Conservation (phyloP, 2,113 vertebrate species). For the Mixornis gularis region DNA sequence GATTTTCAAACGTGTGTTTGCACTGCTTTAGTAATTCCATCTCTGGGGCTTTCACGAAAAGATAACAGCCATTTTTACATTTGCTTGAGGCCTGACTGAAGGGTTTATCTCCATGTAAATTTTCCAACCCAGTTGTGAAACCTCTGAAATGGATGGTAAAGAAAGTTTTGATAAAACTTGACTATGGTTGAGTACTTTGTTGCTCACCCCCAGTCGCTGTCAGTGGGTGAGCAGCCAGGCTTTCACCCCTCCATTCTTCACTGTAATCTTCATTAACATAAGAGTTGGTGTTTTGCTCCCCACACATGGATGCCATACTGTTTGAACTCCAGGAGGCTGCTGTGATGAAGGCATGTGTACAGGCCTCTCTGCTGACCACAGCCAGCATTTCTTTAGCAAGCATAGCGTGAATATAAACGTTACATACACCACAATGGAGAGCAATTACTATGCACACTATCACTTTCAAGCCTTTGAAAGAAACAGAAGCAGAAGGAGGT, state of each 20-base stretch:
- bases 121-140: neutral
- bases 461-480: neutral
- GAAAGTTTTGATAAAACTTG: neutral
- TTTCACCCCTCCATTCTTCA: conserved; percentile 32
- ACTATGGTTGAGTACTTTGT: neutral
- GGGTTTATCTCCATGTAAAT: neutral
- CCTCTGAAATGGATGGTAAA: neutral
- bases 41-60: neutral
- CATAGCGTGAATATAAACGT: neutral
- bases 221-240: neutral
- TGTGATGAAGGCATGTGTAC: neutral
- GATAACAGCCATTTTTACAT: neutral
- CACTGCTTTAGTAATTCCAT: neutral
- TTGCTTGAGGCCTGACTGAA: neutral
- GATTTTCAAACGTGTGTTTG: neutral
- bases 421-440: neutral
- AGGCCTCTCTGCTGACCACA: neutral
- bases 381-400: neutral
- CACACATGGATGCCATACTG: neutral
- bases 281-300: conserved; percentile 8
- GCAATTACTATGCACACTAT: neutral
- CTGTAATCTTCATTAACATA: conserved; percentile 51
- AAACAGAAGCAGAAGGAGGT: neutral
- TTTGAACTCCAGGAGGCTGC: neutral
- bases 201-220: neutral